Evolutionary conservation across 1,140 invertebrate genomes (phyloP), one percentile per base, ranked within the genome.

Genomic region (Chymomyza costata): DNA sequence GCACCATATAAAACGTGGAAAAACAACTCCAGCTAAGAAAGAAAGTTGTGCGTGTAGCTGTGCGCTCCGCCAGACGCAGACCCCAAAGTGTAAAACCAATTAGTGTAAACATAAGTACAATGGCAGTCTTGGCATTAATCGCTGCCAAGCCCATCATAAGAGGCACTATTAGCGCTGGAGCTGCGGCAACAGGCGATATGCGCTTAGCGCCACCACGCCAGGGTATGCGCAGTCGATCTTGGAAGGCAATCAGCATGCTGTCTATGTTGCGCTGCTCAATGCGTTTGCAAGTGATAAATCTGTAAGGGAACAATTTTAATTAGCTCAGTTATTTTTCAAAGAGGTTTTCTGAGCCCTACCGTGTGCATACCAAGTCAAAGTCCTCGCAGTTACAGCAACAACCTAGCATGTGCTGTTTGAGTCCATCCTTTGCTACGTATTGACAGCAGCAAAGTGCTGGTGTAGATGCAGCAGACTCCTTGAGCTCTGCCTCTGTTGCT

Each of bases 301-400:
- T 82, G 45, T 8, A 47, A 16, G 2, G 5, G 6, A 21, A 50
- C 6, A 8, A 44, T 2, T 1, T 11, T 30, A 18, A 34, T 13
- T 1, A 37, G 1, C 11, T 1, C 16, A 14, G 15, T 32, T 11
- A n/a, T 17, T n/a, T n/a, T n/a, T n/a, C n/a, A n/a, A n/a, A n/a
- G n/a, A n/a, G n/a, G n/a, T 30, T 13, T 1, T 2, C 32, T 34
- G 11, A 40, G 15, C 7, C 56, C 25, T 47, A 80, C 80, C 80
- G 59, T 44, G 68, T 82, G 56, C 53, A 84, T 47, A 73, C 70
- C 52, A 80, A 74, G 76, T 90, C 89, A 49, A 89, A 85, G 60
- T 89, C 87, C 52, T 83, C 73, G 68, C 89, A 90, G 66, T 89
- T 88, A 78, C 89, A 90, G 63, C 88, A 89, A 54, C 88, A 89